A percentile compares a stretch with the other conserved stretches of the same genome.
These are phyloP conservation scores for Centrocercus urophasianus DNA, from an alignment of 2,113 vertebrate species.

Conservation along the genomic window DNA sequence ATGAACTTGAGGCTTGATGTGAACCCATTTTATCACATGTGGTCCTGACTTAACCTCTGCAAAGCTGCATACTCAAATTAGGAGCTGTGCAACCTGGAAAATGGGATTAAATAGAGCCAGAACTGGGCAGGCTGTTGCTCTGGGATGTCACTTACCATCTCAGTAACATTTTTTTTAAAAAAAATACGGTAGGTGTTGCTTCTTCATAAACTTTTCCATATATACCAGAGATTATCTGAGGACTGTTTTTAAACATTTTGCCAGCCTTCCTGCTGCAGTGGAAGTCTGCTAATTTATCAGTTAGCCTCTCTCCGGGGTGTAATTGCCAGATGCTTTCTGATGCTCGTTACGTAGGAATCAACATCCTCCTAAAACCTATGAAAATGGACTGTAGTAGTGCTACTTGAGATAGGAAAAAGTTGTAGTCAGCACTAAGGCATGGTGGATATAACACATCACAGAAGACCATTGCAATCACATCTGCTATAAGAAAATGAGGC, in stretches of 20 bases:
- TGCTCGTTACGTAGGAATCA: conserved; percentile 53
- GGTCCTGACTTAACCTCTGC: neutral
- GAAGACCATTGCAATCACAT: too few species aligned
- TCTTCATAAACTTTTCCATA: neutral
- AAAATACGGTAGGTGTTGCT: neutral
- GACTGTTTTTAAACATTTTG: conserved; percentile 25
- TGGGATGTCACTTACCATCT: neutral
- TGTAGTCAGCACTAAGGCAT: neutral
- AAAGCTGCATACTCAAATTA: neutral
- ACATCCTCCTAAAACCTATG: conserved; percentile 38
- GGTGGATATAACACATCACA: neutral
- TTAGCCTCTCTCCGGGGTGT: neutral
- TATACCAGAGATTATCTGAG: neutral
- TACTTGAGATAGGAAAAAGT: neutral
- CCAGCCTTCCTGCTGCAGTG: neutral
- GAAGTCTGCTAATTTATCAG: conserved; percentile 38
- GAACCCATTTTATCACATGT: neutral
- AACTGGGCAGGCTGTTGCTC: neutral
- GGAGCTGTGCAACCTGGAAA: neutral
- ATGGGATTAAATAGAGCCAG: neutral
- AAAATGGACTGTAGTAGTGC: conserved; percentile 2
- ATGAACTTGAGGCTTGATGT: neutral
- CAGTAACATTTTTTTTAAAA: neutral
- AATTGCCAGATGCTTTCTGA: conserved; percentile 64
- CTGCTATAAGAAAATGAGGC: neutral